Evolutionary conservation across 2,888 invertebrate species (phyloP).

Genomic region (Ectemnius cavifrons): DNA sequence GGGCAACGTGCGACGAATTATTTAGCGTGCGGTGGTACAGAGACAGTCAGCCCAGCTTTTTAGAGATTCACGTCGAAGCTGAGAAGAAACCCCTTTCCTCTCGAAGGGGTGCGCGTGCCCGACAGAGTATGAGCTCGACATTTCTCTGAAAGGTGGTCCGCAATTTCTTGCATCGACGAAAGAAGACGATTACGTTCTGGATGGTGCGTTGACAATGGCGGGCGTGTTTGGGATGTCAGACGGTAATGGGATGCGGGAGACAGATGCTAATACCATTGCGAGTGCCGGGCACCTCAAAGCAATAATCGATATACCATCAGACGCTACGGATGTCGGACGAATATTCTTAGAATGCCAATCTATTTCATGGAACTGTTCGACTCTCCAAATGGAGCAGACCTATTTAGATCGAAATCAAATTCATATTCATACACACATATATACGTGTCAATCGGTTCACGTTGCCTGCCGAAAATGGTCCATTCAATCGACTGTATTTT

Average conservation of each 20-base stretch:
- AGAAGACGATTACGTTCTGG: no score
- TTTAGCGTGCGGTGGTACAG: slow-evolving; percentile 7
- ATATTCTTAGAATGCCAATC: neutral
- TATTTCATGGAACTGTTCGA: neutral
- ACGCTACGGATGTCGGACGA: neutral
- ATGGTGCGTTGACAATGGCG: no score
- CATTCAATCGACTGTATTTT: neutral
- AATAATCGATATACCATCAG: slow-evolving; percentile 6
- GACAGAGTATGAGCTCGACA: no score
- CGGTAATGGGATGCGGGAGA: slow-evolving; percentile 3
- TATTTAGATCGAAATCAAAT: neutral
- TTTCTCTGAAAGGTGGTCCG: no score
- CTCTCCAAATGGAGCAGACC: neutral
- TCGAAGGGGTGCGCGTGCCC: neutral
- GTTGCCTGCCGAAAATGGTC: neutral
- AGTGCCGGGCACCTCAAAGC: neutral
- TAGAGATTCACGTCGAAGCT: slow-evolving; percentile 29
- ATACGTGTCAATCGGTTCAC: neutral
- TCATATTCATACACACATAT: no score
- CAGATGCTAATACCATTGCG: slow-evolving; percentile 5
- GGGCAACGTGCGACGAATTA: slow-evolving; percentile 39
- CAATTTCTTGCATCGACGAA: no score
- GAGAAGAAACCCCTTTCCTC: slow-evolving; percentile 23
- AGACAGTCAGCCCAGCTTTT: slow-evolving; percentile 20
- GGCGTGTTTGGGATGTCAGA: neutral